Conservation (phyloP, 1,140 invertebrate species). For the Conopomorpha cramerella region DNA sequence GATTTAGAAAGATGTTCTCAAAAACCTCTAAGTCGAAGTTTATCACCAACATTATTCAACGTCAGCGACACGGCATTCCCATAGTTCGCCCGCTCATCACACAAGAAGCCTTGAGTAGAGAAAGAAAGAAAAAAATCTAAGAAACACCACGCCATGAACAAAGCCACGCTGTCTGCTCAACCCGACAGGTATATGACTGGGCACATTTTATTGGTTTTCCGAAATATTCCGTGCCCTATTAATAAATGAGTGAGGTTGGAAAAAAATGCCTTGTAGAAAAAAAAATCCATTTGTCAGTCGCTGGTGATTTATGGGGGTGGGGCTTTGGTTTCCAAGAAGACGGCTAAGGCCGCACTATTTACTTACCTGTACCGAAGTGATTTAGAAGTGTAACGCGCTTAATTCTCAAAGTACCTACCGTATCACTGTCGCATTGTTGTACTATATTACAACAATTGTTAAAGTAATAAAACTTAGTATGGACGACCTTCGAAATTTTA, state of each 20-base stretch:
- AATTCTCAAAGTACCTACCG: too few species aligned
- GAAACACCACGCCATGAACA: slow-evolving; percentile 29
- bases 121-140: slow-evolving; percentile 23
- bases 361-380: slow-evolving; percentile 55
- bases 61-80: too few species aligned
- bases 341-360: slow-evolving; percentile 51
- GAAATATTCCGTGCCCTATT: slow-evolving; percentile 55
- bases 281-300: slow-evolving; percentile 55
- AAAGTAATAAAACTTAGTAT: too few species aligned
- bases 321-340: slow-evolving; percentile 50
- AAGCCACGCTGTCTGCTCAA: slow-evolving; percentile 51
- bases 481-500: too few species aligned
- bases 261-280: slow-evolving; percentile 27
- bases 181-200: slow-evolving; percentile 57
- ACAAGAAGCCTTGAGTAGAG: slow-evolving; percentile 1
- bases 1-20: neutral
- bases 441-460: too few species aligned
- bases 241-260: slow-evolving; percentile 52
- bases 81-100: too few species aligned
- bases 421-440: too few species aligned
- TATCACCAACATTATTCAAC: neutral
- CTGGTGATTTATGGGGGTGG: slow-evolving; percentile 50
- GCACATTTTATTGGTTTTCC: slow-evolving; percentile 59
- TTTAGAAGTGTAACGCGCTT: slow-evolving; percentile 27
- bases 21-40: neutral